These are phyloP conservation scores for Coryphaenoides rupestris DNA, from an alignment of 2,113 vertebrate genomes.

Conservation along the genomic window DNA sequence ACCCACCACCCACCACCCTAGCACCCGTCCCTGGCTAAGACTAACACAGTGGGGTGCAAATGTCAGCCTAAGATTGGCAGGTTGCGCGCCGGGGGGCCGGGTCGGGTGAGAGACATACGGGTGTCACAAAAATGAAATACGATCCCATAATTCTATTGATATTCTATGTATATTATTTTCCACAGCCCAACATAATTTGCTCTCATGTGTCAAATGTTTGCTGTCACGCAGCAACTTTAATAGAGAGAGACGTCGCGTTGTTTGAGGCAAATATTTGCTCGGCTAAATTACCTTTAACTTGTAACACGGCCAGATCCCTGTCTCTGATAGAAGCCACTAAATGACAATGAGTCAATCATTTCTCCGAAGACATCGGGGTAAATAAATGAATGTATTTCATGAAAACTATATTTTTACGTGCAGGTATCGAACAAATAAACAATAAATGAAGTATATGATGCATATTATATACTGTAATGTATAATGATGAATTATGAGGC, in stretches of 20 bases:
- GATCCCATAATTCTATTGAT: no score
- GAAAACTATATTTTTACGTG: neutral
- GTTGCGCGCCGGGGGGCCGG: conserved; percentile 49
- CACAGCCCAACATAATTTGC: conserved; percentile 1
- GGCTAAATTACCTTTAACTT: neutral
- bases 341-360: conserved; percentile 16
- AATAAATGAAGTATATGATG: neutral
- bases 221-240: conserved; percentile 21
- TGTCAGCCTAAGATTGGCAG: conserved; percentile 64
- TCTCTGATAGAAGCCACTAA: neutral
- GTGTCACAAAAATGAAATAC: no score
- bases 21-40: conserved; percentile 23
- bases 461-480: neutral
- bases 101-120: conserved; percentile 23
- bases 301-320: conserved; percentile 11
- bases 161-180: neutral
- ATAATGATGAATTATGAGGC: neutral
- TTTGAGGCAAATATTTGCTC: conserved; percentile 33
- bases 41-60: conserved; percentile 63
- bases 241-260: conserved; percentile 3
- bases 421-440: neutral
- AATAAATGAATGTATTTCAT: neutral
- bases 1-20: no score
- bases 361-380: neutral
- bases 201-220: neutral